phyloP scores from a whole-genome alignment of 2,113 vertebrate genomes.

The Zosterops lateralis region DNA sequence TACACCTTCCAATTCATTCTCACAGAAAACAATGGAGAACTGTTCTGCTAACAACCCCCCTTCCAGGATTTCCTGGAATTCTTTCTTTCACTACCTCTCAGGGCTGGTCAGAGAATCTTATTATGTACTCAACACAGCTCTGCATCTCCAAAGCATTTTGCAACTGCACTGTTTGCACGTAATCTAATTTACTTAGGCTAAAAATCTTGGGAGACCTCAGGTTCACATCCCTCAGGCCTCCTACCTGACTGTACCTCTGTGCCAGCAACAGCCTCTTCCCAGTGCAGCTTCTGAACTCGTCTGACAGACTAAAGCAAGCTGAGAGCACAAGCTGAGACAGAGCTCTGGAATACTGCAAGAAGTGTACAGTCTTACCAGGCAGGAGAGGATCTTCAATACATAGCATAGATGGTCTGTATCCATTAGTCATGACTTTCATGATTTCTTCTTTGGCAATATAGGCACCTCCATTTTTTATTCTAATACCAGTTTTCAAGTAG shows the following conservation, averaged over 20 bases:
- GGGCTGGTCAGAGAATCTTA: not conserved
- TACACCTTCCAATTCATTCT: not conserved
- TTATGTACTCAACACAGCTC: not conserved
- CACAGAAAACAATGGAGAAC: not conserved
- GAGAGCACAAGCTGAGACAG: not conserved
- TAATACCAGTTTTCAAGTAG: constrained; percentile 97
- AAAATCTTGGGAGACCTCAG: not conserved
- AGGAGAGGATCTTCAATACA: constrained; percentile 98
- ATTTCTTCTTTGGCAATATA: constrained; percentile 98
- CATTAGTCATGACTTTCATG: constrained; percentile 93
- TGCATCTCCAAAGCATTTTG: not conserved
- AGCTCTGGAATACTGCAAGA: not conserved
- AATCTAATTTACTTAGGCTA: not conserved
- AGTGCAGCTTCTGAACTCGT: not conserved
- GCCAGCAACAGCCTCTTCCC: not conserved
- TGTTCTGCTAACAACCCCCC: not conserved
- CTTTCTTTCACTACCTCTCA: not conserved
- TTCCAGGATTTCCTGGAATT: not conserved
- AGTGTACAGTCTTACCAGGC: constrained; percentile 80
- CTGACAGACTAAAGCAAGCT: not conserved
- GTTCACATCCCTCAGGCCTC: not conserved
- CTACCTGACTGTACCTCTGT: not conserved
- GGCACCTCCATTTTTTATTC: constrained; percentile 95
- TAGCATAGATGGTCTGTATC: constrained; percentile 94
- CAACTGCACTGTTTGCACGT: not conserved